phyloP scores from a whole-genome alignment of 2,797 vertebrate species.

The Myotis findleyi region DNA sequence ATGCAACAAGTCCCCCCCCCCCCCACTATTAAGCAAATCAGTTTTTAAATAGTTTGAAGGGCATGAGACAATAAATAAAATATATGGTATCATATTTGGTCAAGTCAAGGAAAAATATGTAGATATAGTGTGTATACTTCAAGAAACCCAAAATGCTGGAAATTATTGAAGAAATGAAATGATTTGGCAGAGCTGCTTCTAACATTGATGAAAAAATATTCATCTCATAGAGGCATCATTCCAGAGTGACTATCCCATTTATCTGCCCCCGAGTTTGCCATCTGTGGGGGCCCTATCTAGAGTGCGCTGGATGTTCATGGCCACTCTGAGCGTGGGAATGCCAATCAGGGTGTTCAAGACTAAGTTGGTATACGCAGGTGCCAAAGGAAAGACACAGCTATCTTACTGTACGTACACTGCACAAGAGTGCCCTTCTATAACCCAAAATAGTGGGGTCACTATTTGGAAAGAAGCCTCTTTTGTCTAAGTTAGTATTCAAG shows the following conservation, averaged over 20 bases:
- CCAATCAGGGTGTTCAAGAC: too few species aligned
- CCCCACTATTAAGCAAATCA: conserved; percentile 32
- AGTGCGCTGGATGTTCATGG: too few species aligned
- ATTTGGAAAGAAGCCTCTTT: too few species aligned
- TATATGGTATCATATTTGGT: neutral
- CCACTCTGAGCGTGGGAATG: too few species aligned
- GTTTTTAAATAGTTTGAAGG: conserved; percentile 44
- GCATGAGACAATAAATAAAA: conserved; percentile 44
- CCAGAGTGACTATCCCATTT: neutral
- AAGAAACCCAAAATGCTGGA: neutral
- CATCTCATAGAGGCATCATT: neutral
- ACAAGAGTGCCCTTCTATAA: too few species aligned
- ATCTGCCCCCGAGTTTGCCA: neutral
- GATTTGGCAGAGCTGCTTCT: neutral
- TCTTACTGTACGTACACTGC: too few species aligned
- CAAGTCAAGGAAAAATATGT: neutral
- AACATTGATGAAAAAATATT: neutral
- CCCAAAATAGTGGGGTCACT: too few species aligned
- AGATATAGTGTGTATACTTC: neutral
- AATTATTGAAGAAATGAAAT: conserved; percentile 17
- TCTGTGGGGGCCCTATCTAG: neutral
- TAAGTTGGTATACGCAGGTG: too few species aligned
- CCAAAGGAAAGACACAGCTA: too few species aligned
- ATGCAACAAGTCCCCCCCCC: neutral
- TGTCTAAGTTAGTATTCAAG: too few species aligned